Conservation (phyloP, 2,888 invertebrate genomes). For the Steromphala cineraria region DNA sequence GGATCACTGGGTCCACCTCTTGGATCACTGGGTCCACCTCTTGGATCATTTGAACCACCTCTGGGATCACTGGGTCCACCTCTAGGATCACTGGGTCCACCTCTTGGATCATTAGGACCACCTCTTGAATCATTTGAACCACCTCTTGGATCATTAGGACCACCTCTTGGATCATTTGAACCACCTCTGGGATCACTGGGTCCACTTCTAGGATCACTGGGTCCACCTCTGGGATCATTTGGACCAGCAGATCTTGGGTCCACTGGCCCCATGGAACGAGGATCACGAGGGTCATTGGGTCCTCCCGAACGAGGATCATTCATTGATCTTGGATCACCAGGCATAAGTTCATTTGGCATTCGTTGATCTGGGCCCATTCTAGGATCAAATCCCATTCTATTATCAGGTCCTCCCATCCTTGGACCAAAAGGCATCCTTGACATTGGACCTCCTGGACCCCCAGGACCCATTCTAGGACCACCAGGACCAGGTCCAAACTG, state of each 20-base stretch:
- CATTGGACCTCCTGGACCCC: background rate
- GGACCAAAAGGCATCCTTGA: background rate
- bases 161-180: no score
- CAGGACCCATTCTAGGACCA: background rate
- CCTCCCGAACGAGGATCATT: background rate
- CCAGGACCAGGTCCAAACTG: background rate
- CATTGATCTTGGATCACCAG: background rate
- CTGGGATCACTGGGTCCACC: background rate
- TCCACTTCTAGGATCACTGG: no score
- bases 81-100: background rate
- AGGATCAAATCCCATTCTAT: slow-evolving; percentile 19
- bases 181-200: no score
- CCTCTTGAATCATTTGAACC: no score
- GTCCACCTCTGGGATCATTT: no score
- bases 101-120: no score
- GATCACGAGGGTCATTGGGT: no score
- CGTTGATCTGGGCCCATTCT: slow-evolving; percentile 16
- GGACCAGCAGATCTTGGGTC: no score
- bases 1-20: slow-evolving; percentile 22
- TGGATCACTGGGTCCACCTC: background rate
- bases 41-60: background rate
- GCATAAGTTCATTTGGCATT: background rate
- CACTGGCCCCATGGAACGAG: no score
- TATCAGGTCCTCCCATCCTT: background rate
- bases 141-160: no score